These are phyloP conservation scores for Protosalanx chinensis DNA, from an alignment of 2,797 vertebrate species.

Conservation along the genomic window DNA sequence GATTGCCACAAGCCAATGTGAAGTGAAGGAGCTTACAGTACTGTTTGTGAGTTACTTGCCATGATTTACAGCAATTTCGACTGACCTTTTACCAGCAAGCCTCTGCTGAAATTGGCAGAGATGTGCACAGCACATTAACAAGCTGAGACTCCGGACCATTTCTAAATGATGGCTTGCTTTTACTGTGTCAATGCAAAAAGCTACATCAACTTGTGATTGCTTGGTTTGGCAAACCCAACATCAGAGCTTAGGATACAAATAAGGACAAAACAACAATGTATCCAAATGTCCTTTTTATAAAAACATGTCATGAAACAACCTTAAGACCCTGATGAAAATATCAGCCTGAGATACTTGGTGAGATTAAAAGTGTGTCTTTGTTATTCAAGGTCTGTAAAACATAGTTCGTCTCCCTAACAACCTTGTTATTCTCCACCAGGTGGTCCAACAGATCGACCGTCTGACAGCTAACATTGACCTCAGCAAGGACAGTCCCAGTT, in stretches of 20 bases:
- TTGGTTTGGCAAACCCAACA: not conserved
- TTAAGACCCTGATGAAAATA: no score
- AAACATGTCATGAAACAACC: no score
- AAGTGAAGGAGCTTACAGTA: constrained; percentile 2
- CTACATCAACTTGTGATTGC: constrained; percentile 1
- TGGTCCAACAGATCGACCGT: constrained; percentile 79
- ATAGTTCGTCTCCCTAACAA: not conserved
- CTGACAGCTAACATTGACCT: constrained; percentile 77
- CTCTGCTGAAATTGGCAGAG: constrained; percentile 49
- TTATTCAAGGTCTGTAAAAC: not conserved
- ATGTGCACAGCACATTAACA: constrained; percentile 51
- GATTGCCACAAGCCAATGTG: not conserved
- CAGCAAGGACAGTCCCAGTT: constrained; percentile 44
- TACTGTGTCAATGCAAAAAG: constrained; percentile 51
- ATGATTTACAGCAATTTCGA: constrained; percentile 51
- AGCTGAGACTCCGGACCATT: constrained; percentile 39
- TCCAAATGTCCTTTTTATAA: not conserved
- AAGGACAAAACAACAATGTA: not conserved
- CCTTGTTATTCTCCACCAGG: constrained; percentile 63
- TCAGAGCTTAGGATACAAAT: not conserved
- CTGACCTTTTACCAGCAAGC: constrained; percentile 59
- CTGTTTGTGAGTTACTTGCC: constrained; percentile 51
- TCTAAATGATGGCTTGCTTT: constrained; percentile 51
- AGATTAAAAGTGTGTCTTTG: not conserved
- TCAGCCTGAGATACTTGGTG: no score